Base-by-base conservation (phyloP, 2,888 invertebrate species). In the Apodemia mormo region DNA sequence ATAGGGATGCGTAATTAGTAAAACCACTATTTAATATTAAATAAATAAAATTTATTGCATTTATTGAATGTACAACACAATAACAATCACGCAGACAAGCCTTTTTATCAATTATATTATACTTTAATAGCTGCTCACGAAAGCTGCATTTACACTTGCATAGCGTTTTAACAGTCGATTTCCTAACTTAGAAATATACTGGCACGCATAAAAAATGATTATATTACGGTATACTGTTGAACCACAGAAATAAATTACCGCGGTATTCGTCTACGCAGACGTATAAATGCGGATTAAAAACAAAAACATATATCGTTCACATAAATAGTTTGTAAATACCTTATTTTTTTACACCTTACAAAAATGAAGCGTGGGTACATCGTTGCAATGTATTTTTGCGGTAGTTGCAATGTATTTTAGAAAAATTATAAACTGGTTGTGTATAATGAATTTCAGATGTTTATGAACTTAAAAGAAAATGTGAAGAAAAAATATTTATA, bases 11-110 rank as follows among this genome's bases (percentile, higher is more conserved):
- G 12, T 45, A 29, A 37, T 30, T 68, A 61, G 29, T 45, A 64
- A 56, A 67, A 61, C 65, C 45, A 45, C 33, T 9, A 29, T 43
- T 22, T 61, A 70, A 64, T 43, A 68, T 61, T 61, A 61, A 61
- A 61, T 61, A 61, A 33, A 61, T 33, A 61, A 61, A 61, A 61
- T 61, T 61, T 33, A 61, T 61, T 61, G 61, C 61, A 61, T 61
- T 33, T 61, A 14, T 61, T 61, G 33, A 61, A 52, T 33, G 61
- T 61, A 61, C 33, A 61, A 61, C 61, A 61, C 61, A 61, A 12
- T 58, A 30, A 61, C 61, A 61, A 33, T 61, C 61, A 61, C 33
- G 12, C 61, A 61, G 33, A 33, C 8, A 61, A 7, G 61, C 30
- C 12, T 5, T 61, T 61, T 61, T 58, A 6, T 52, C 52, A 52